These are phyloP conservation scores for Pangasianodon hypophthalmus DNA, from an alignment of 2,113 vertebrate genomes.

Conservation along the genomic window DNA sequence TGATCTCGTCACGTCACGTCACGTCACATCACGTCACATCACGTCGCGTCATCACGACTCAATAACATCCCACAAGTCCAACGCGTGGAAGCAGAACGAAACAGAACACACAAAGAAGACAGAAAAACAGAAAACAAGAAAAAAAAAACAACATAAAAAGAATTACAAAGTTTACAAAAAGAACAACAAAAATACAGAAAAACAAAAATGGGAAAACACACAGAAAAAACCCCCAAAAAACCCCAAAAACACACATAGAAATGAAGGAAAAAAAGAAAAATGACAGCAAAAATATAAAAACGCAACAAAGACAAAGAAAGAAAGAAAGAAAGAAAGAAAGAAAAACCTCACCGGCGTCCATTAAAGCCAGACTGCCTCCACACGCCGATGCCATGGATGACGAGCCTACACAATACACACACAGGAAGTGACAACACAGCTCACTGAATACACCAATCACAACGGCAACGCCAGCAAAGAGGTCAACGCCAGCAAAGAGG, in stretches of 20 bases:
- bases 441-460: not conserved
- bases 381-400: slow-evolving; percentile 98
- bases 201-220: not conserved
- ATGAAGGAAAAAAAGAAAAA: not conserved
- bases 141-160: not conserved
- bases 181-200: not conserved
- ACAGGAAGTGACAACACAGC: not conserved
- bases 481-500: not conserved
- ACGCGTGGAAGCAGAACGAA: not conserved
- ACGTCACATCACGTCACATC: not conserved
- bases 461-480: not conserved
- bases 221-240: no score
- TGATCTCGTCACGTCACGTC: not conserved
- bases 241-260: not conserved
- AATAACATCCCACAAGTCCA: not conserved
- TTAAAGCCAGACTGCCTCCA: slow-evolving; percentile 90
- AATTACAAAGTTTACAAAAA: not conserved
- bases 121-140: not conserved
- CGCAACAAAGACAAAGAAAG: not conserved
- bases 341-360: slow-evolving; percentile 93
- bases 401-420: slow-evolving; percentile 76
- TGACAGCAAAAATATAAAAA: not conserved
- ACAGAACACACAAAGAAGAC: no score
- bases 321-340: not conserved
- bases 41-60: not conserved